Evolutionary conservation across 2,113 vertebrate species (phyloP), one percentile per base, ranked within the genome.

Genomic region (Rhinoderma darwinii): DNA sequence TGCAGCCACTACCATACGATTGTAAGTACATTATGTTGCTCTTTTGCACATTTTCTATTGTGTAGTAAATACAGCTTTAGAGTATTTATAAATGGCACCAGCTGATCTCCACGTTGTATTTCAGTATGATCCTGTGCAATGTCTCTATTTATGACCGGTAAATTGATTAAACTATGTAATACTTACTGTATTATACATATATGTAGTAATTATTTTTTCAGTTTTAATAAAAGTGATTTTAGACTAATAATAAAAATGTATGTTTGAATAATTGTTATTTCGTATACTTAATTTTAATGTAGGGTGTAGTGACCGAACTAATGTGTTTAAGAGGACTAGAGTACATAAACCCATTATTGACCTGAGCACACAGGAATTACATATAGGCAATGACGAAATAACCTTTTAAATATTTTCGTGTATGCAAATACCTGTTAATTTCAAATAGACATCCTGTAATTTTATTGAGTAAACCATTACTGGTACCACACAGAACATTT

Each of bases 31-130:
- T 78, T 51, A 35, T 50, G 63, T 44, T 84, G 83, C 50, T 51
- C 61, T 84, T 41, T 76, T 76, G 83, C 51, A 84, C 50, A 61
- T 59, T 75, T 84, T 84, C 41, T 75, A 84, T 56, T 84, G 7
- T 11, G 83, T 84, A 37, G 20, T 80, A 78, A 32, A 27, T 82
- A 59, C 25, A 20, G 41, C 35, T 30, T 81, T 44, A 20, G 25
- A 30, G 56, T 82, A 39, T 82, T 61, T 82, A 27, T 25, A 27
- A 44, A 82, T 63, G 74, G n/a, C 27, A 77, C 14, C 27, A 20
- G 75, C 75, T 35, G 4, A 41, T 82, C 17, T 61, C 15, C 8
- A 11, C 59, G 32, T 20, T 66, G 56, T 81, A 43, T 25, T 43
- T 66, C 39, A 20, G n/a, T 17, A 30, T 32, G 17, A 43, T 78